These are phyloP conservation scores for Numida meleagris DNA, from an alignment of 2,113 vertebrate species.

Conservation along the genomic window DNA sequence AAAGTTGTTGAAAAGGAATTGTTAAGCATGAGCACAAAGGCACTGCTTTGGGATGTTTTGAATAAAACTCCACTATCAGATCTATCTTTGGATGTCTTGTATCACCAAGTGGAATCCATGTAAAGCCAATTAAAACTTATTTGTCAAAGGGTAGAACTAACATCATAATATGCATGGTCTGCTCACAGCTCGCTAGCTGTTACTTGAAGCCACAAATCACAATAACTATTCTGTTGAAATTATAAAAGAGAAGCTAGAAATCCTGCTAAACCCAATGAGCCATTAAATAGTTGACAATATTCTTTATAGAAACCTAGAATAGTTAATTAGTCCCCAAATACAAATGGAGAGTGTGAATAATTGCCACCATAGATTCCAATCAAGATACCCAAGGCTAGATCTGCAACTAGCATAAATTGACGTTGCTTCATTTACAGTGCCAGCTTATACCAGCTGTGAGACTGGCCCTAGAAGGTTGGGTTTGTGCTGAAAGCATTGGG, in stretches of 20 bases:
- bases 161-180: neutral
- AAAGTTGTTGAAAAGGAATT: neutral
- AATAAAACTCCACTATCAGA: accelerated
- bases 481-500: neutral
- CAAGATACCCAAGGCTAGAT: neutral
- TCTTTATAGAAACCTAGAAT: slow-evolving; percentile 64
- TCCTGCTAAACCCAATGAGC: slow-evolving; percentile 66
- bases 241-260: slow-evolving; percentile 41
- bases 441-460: neutral
- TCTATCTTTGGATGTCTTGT: neutral
- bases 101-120: neutral
- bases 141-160: slow-evolving; percentile 21
- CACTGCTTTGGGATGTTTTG: neutral
- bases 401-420: neutral
- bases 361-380: neutral
- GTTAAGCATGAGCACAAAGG: accelerated
- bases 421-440: accelerated
- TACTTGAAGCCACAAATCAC: slow-evolving; percentile 67
- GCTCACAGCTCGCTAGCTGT: slow-evolving; percentile 40
- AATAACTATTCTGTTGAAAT: slow-evolving; percentile 22
- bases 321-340: slow-evolving; percentile 69
- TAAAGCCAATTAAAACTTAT: slow-evolving; percentile 33
- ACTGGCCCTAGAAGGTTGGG: neutral
- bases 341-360: slow-evolving; percentile 38
- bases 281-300: slow-evolving; percentile 71